Evolutionary conservation across 2,888 invertebrate species (phyloP).

Genomic region (Melanargia galathea): DNA sequence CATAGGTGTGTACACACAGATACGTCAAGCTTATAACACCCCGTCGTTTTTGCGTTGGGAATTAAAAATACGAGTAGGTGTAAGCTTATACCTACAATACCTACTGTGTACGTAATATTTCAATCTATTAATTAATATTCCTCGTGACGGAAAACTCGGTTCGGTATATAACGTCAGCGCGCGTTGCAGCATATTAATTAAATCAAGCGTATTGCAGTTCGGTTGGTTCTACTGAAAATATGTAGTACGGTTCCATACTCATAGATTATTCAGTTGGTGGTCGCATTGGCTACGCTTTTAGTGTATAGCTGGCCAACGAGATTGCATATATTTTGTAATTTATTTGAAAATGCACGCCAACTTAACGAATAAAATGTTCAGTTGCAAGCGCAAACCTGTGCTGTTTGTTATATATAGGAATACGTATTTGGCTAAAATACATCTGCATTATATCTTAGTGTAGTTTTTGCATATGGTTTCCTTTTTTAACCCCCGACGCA

Average conservation of each 20-base stretch:
- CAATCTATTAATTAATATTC: slow-evolving; percentile 1
- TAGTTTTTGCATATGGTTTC: not conserved
- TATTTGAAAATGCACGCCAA: slow-evolving; percentile 26
- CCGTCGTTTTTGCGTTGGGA: not conserved
- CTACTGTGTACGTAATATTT: not conserved
- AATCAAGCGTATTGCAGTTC: slow-evolving; percentile 13
- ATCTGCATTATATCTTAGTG: not conserved
- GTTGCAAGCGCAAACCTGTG: not conserved
- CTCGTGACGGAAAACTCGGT: not conserved
- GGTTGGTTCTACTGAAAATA: slow-evolving; percentile 26
- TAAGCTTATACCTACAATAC: no score
- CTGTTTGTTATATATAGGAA: not conserved
- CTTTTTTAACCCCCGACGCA: no score
- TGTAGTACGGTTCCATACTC: slow-evolving; percentile 37
- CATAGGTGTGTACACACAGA: no score
- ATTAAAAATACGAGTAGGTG: not conserved
- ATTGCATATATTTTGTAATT: slow-evolving; percentile 35
- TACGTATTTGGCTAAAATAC: not conserved
- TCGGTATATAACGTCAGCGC: not conserved
- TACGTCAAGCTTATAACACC: no score
- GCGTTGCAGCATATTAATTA: slow-evolving; percentile 17
- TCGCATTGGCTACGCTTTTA: slow-evolving; percentile 32
- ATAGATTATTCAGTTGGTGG: slow-evolving; percentile 35
- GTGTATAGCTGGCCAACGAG: slow-evolving; percentile 33
- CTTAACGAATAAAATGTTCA: slow-evolving; percentile 2